Evolutionary conservation across 1,140 invertebrate genomes (phyloP), one percentile per base, ranked within the genome.

Genomic region (Drosophila repletoides): DNA sequence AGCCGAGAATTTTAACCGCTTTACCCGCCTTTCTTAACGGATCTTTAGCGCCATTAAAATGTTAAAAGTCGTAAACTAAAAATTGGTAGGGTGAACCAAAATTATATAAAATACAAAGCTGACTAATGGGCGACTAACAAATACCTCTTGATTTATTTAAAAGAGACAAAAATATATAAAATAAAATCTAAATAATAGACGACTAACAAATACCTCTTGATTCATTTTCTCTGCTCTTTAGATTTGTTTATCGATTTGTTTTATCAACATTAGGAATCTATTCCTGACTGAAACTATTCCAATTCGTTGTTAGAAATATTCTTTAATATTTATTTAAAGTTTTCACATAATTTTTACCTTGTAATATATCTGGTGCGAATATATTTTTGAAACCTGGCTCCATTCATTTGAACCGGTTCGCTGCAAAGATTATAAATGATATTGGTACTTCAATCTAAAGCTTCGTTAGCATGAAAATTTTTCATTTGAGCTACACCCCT

Each of bases 21-120:
- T 76, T 48, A 43, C 53, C 33, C 48, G 15, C 17, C 31, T 9
- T 10, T 38, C 22, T 45, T 81, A 84, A 83, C 79, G 74, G 66
- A 72, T 60, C 76, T 43, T 26, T 59, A 79, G 58, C 36, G 64
- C 71, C 71, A 84, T 84, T 86, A 84, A 84, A 84, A 79, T 74
- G 33, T 64, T 59, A 75, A 86, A 71, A 86, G 74, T 84, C 80
- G 79, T 84, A 79, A 84, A 86, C 71, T 65, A 86, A 75, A 86
- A 84, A 75, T 86, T 86, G 75, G 80, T 86, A 66, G 56, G 22
- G 34, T 24, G 49, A 63, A 48, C 28, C 6, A 5, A 66, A 34
- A 45, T 28, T 45, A 51, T 36, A 28, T 10, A 38, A 2, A 22
- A 26, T 17, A n/a, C n/a, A n/a, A 4, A 28, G 14, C 1, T 17